Percentiles rank a stretch among this genome's conserved stretches.
These are phyloP conservation scores for Apotomis capreana DNA, from an alignment of 2,888 invertebrate genomes.

Conservation along the genomic window DNA sequence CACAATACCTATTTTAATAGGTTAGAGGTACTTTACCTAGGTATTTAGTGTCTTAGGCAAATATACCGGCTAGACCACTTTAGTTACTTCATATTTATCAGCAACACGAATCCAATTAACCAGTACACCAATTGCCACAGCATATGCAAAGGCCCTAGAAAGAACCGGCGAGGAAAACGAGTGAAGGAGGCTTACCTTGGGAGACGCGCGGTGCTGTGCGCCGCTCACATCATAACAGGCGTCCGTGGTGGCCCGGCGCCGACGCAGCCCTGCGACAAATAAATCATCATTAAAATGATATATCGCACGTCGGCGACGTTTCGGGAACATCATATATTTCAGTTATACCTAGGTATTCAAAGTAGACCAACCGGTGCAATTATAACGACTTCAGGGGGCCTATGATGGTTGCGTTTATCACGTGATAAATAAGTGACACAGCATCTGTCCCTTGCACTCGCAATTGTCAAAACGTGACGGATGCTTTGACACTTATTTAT, in stretches of 20 bases:
- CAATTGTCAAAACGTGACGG: no score
- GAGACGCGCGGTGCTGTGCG: slow-evolving; percentile 73
- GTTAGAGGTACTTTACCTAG: neutral
- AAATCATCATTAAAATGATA: slow-evolving; percentile 37
- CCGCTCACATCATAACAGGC: slow-evolving; percentile 81
- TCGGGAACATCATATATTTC: slow-evolving; percentile 19
- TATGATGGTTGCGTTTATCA: no score
- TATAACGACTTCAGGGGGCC: neutral
- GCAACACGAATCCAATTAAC: slow-evolving; percentile 32
- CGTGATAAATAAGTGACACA: no score
- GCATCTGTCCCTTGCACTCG: no score
- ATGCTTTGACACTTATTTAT: no score
- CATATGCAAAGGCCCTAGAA: slow-evolving; percentile 40
- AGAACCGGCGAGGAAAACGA: slow-evolving; percentile 48
- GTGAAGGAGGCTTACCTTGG: slow-evolving; percentile 72
- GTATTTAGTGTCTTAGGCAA: neutral
- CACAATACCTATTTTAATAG: neutral
- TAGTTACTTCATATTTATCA: slow-evolving; percentile 30
- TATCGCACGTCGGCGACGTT: slow-evolving; percentile 20
- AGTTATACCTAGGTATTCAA: neutral
- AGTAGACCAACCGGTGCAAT: slow-evolving; percentile 4
- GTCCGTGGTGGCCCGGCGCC: slow-evolving; percentile 60
- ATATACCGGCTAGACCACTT: slow-evolving; percentile 1
- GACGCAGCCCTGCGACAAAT: slow-evolving; percentile 67
- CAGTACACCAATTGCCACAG: slow-evolving; percentile 20